Base-by-base conservation (phyloP, 2,113 vertebrate species). In the Corythaeola cristata region DNA sequence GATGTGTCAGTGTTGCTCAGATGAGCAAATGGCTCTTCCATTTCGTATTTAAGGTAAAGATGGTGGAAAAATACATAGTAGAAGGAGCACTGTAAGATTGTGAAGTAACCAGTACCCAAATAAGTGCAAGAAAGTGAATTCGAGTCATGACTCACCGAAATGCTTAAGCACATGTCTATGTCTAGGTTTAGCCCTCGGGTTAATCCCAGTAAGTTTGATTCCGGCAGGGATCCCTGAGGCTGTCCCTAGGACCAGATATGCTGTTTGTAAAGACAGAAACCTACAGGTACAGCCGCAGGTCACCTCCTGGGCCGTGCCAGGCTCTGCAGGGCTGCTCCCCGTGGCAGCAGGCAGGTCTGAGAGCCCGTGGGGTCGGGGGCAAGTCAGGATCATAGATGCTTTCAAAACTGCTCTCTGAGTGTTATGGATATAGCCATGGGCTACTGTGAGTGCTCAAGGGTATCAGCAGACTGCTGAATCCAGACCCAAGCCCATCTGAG, bases 351-450 rank as follows among this genome's bases (percentile, higher is more conserved):
- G 19, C 4, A 8, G 50, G 35, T 23, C n/a, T 6, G 1, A 6
- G 27, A 53, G 71, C 16, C 18, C 8, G 19, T 13, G 9, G 52
- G 11, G 23, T 11, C 6, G 0, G 4, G 30, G 44, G 35, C 33
- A 12, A 6, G 33, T 28, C 9, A 5, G 33, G 20, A 2, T 24
- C 3, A 0, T 6, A 27, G 59, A 2, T 8, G 10, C 45, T 53
- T 63, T 45, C 32, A 33, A 5, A 56, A 15, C 12, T 22, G 1
- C 60, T 15, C 75, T 26, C 32, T 21, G 68, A 32, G 26, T 5
- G 8, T 35, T 41, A 16, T 0, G 8, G 32, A 24, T 33, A 6
- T 12, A 39, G 50, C 44, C 10, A 3, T 2, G 9, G 45, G 64
- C 67, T 67, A 3, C 60, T 73, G 45, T 22, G 72, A 4, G 28